phyloP scores from a whole-genome alignment of 2,797 vertebrate genomes.

The Thunnus albacares region DNA sequence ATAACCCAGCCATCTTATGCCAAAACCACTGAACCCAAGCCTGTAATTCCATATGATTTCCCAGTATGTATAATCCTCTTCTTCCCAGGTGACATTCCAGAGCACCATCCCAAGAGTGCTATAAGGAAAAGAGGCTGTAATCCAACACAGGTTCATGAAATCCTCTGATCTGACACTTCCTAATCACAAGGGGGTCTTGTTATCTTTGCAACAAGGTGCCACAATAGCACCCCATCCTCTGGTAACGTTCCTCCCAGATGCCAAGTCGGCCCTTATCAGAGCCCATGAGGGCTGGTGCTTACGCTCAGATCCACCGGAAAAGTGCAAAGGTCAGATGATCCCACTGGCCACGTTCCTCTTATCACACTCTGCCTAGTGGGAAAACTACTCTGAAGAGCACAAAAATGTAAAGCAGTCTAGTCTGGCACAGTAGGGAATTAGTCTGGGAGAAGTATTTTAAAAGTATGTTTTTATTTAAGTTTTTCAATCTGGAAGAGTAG shows the following conservation, averaged over 20 bases:
- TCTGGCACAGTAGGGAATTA: not conserved
- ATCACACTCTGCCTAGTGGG: constrained; percentile 42
- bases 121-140: constrained; percentile 67
- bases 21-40: constrained; percentile 61
- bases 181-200: constrained; percentile 63
- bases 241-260: constrained; percentile 33
- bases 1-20: constrained; percentile 43
- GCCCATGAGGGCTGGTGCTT: constrained; percentile 37
- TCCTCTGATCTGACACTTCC: constrained; percentile 69
- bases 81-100: constrained; percentile 58
- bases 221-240: constrained; percentile 20
- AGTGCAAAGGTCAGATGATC: constrained; percentile 68
- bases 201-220: constrained; percentile 67
- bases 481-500: not conserved
- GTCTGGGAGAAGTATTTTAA: not conserved
- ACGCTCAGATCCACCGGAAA: constrained; percentile 41
- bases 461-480: constrained; percentile 8
- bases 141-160: constrained; percentile 72
- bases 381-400: constrained; percentile 17
- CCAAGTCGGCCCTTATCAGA: constrained; percentile 67
- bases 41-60: constrained; percentile 79
- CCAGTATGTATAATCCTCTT: constrained; percentile 75
- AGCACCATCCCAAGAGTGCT: constrained; percentile 56
- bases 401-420: constrained; percentile 27
- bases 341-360: constrained; percentile 50